phyloP scores from a whole-genome alignment of 1,140 invertebrate species.

The Episyrphus balteatus region DNA sequence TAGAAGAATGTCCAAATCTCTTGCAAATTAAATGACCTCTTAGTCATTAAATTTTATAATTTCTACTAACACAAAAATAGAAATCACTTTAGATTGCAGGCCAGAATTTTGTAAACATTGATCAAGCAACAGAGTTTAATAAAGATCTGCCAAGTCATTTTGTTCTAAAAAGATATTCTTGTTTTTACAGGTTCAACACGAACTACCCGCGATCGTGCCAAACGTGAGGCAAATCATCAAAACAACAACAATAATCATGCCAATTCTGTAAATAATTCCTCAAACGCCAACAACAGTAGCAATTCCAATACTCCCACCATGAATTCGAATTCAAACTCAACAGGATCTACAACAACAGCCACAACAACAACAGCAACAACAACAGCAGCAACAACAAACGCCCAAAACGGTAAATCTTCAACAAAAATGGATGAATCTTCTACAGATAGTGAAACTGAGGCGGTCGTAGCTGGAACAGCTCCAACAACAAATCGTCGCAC shows the following conservation, averaged over 20 bases:
- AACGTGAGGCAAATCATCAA: slow-evolving; percentile 30
- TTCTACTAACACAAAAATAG: too few relatives aligned
- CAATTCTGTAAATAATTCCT: too few relatives aligned
- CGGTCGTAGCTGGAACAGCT: slow-evolving; percentile 28
- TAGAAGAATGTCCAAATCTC: too few relatives aligned
- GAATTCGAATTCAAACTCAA: slow-evolving; percentile 11
- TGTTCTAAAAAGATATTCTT: not conserved
- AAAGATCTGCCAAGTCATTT: too few relatives aligned
- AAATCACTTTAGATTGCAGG: too few relatives aligned
- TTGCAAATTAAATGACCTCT: too few relatives aligned
- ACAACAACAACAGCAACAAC: slow-evolving; percentile 13
- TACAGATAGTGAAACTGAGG: not conserved
- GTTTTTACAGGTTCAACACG: slow-evolving; percentile 22
- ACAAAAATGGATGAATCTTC: slow-evolving; percentile 9
- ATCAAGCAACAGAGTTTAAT: too few relatives aligned
- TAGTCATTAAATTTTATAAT: too few relatives aligned
- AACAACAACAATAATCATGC: slow-evolving; percentile 12
- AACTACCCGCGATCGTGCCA: slow-evolving; percentile 33
- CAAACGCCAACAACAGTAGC: slow-evolving; percentile 9
- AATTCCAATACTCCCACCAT: slow-evolving; percentile 7
- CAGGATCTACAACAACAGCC: slow-evolving; percentile 12
- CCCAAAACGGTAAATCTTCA: slow-evolving; percentile 14
- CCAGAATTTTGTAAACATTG: too few relatives aligned
- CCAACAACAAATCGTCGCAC: slow-evolving; percentile 56
- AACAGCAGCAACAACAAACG: slow-evolving; percentile 3